These are phyloP conservation scores for Rhyacophila brunnea DNA, from an alignment of 1,140 invertebrate species.

Conservation along the genomic window DNA sequence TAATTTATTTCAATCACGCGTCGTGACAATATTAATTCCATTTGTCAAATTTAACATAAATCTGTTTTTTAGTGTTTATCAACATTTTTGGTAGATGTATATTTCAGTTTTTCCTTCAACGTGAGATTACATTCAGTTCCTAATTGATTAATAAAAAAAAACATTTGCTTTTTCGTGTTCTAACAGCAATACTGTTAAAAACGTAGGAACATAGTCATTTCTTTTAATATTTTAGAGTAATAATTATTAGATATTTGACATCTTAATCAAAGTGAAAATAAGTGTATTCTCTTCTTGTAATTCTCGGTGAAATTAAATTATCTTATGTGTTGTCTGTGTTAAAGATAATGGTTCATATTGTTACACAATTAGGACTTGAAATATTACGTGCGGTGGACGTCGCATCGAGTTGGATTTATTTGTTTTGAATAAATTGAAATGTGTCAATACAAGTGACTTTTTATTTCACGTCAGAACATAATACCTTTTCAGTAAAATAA, in stretches of 20 bases:
- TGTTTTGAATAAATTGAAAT: slow-evolving; percentile 5
- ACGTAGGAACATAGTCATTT: background rate
- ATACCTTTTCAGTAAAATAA: too few species aligned
- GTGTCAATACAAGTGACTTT: background rate
- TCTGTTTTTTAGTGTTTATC: too few species aligned
- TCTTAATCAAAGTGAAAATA: background rate
- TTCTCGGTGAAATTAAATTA: background rate
- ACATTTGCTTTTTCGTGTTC: background rate
- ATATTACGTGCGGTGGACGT: background rate
- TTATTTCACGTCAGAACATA: too few species aligned
- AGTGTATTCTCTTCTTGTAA: background rate
- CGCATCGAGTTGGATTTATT: slow-evolving; percentile 1
- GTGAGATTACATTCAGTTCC: too few species aligned
- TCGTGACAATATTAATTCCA: too few species aligned
- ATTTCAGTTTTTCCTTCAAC: too few species aligned
- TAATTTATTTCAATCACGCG: too few species aligned
- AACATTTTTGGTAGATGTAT: too few species aligned
- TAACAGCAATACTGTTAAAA: slow-evolving; percentile 1
- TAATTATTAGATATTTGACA: slow-evolving; percentile 1
- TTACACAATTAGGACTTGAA: too few species aligned
- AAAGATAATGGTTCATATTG: background rate
- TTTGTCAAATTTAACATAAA: too few species aligned
- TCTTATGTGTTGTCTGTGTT: background rate
- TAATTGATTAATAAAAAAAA: background rate
- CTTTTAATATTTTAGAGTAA: background rate